Conservation (phyloP, 1,140 invertebrate species). For the Leucophenga varia region DNA sequence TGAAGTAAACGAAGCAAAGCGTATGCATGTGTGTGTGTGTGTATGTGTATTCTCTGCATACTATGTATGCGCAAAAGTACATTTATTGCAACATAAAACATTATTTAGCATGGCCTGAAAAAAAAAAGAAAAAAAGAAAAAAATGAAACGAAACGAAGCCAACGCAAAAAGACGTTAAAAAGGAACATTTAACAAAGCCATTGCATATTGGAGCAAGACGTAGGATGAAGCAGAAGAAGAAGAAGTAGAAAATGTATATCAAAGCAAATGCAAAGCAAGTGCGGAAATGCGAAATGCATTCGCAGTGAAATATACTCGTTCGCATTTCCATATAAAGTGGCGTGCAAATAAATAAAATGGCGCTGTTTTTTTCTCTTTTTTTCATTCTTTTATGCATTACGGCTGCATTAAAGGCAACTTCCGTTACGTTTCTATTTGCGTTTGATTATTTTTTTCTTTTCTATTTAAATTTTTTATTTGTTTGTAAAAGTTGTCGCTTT, state of each 20-base stretch:
- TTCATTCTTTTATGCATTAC: slow-evolving; percentile 45
- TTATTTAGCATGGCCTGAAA: slow-evolving; percentile 52
- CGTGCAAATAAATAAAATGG: slow-evolving; percentile 28
- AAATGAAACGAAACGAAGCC: too few species aligned
- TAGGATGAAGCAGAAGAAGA: too few species aligned
- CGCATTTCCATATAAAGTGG: slow-evolving; percentile 36
- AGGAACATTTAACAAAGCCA: too few species aligned
- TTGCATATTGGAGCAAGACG: too few species aligned
- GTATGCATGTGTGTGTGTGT: slow-evolving; percentile 38
- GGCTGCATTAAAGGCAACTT: slow-evolving; percentile 45
- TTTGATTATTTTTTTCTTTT: too few species aligned
- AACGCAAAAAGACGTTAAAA: too few species aligned
- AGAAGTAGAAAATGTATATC: neutral
- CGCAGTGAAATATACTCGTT: too few species aligned
- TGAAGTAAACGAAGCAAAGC: slow-evolving; percentile 32
- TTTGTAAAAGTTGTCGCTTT: too few species aligned
- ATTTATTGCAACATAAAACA: slow-evolving; percentile 54
- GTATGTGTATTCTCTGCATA: slow-evolving; percentile 11
- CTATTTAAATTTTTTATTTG: too few species aligned
- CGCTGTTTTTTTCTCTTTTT: slow-evolving; percentile 30
- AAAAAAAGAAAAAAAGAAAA: slow-evolving; percentile 14
- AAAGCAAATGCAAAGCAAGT: slow-evolving; percentile 14
- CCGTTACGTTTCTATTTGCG: too few species aligned
- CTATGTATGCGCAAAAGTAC: slow-evolving; percentile 22
- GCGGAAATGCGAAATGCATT: slow-evolving; percentile 50